Conservation (phyloP, 2,113 vertebrate genomes). For the Pongo pygmaeus region DNA sequence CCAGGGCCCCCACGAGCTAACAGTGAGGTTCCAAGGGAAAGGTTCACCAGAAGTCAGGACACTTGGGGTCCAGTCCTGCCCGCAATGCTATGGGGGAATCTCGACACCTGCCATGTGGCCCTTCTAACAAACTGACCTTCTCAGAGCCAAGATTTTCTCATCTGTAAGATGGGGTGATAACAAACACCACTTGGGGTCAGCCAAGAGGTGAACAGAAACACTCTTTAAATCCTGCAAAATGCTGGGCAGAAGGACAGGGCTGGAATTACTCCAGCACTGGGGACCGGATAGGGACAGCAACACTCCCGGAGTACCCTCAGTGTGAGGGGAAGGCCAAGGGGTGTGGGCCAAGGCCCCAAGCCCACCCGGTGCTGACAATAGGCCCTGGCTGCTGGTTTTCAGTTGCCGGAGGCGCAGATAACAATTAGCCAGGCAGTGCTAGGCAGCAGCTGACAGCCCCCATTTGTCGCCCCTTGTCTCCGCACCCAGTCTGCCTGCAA, state of each 20-base stretch:
- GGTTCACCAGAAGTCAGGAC: background rate
- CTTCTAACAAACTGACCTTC: background rate
- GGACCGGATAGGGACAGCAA: background rate
- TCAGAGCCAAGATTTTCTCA: background rate
- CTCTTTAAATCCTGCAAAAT: background rate
- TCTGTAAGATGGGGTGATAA: background rate
- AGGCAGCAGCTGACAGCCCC: constrained; percentile 89
- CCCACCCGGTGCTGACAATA: constrained; percentile 74
- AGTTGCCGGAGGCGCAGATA: constrained; percentile 83
- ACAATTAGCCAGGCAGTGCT: constrained; percentile 89
- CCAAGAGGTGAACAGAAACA: no score
- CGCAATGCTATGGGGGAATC: rapidly evolving
- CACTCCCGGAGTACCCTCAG: no score
- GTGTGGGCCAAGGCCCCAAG: background rate
- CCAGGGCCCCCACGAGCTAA: background rate
- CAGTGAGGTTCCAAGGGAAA: background rate
- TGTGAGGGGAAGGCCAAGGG: rapidly evolving
- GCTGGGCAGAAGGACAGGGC: background rate
- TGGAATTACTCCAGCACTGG: rapidly evolving
- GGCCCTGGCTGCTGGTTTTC: constrained; percentile 84
- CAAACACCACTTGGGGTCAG: background rate
- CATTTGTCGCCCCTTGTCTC: constrained; percentile 87
- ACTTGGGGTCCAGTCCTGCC: background rate
- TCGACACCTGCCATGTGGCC: background rate
- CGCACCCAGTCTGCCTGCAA: constrained; percentile 75